Base-by-base conservation (phyloP, 2,113 vertebrate genomes). In the Caretta caretta region DNA sequence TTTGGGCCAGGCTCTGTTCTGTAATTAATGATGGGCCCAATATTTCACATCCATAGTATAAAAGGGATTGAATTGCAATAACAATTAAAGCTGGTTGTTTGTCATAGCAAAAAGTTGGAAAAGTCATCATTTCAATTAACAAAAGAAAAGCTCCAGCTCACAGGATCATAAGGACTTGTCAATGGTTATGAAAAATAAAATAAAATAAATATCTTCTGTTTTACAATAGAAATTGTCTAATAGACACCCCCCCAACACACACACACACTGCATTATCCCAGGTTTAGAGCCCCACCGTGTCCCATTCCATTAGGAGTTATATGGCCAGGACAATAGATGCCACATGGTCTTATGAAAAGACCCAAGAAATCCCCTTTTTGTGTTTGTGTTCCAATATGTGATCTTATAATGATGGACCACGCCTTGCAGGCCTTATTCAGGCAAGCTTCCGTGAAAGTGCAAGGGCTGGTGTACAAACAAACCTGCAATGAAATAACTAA, bases 401-500 rank as follows among this genome's bases (percentile, higher is more conserved):
- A 50, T 69, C 6, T 8, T 65, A 17, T 65, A 65, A 35, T n/a
- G 8, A 10, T n/a, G 31, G 35, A 19, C 7, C 16, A 69, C 17
- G 3, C 35, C 35, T 10, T 16, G 35, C 65, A 69, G 65, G 35
- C 35, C 65, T 83, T 91, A 87, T 87, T 89, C 48, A 12, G 48
- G 38, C 6, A 56, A 42, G 76, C 59, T 14, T 48, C 79, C 53
- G 27, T 42, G 86, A 14, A 19, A 85, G n/a, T 75, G 31, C 72
- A 1, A 16, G 38, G 35, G 31, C 29, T 62, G 31, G 53, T 57
- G 65, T 76, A 10, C 12, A 27, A 16, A 12, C 4, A 72, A 10
- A 22, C 90, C 95, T 90, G 65, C 42, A 89, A 27, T 93, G n/a
- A 83, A 95, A 83, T 31, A 65, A 87, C 48, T 13, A 24, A 90